Percentiles rank a stretch among this genome's conserved stretches.
Evolutionary conservation across 1,140 invertebrate species (phyloP).

Genomic region (Drosophila persimilis): DNA sequence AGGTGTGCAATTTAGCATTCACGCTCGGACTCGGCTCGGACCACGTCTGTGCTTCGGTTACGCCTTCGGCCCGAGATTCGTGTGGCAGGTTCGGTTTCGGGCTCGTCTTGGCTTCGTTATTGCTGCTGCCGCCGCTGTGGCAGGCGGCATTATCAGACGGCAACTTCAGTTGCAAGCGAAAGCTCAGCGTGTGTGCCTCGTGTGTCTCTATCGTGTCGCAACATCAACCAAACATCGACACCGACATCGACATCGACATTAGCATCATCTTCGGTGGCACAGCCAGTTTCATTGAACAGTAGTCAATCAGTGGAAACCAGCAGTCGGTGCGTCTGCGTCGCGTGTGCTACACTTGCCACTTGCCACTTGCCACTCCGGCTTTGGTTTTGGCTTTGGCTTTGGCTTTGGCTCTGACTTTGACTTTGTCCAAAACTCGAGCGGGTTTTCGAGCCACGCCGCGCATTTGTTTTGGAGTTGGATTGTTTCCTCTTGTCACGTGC

Average conservation of each 20-base stretch:
- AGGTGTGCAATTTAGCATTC: constrained; percentile 26
- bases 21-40: constrained; percentile 8
- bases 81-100: not conserved
- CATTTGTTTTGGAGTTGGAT: constrained; percentile 28
- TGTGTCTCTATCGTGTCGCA: constrained; percentile 36
- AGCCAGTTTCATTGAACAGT: too few species aligned
- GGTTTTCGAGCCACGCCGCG: constrained; percentile 1
- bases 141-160: constrained; percentile 68
- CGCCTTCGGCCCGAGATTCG: constrained; percentile 7
- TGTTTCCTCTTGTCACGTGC: constrained; percentile 25
- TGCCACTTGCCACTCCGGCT: constrained; percentile 2
- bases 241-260: not conserved
- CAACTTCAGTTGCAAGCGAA: constrained; percentile 76
- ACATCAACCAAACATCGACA: constrained; percentile 7
- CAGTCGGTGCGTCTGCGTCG: not conserved
- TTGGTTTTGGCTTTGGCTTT: constrained; percentile 18
- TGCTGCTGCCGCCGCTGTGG: constrained; percentile 11
- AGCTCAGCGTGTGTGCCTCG: constrained; percentile 72
- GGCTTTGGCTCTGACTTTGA: constrained; percentile 20
- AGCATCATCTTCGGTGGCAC: not conserved
- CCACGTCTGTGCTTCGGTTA: constrained; percentile 3
- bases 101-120: constrained; percentile 15
- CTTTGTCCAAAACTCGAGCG: constrained; percentile 5
- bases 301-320: not conserved
- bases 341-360: not conserved